A percentile compares a stretch with the other conserved stretches of the same genome.
These are phyloP conservation scores for Ophonus ardosiacus DNA, from an alignment of 2,888 invertebrate species.

Conservation along the genomic window DNA sequence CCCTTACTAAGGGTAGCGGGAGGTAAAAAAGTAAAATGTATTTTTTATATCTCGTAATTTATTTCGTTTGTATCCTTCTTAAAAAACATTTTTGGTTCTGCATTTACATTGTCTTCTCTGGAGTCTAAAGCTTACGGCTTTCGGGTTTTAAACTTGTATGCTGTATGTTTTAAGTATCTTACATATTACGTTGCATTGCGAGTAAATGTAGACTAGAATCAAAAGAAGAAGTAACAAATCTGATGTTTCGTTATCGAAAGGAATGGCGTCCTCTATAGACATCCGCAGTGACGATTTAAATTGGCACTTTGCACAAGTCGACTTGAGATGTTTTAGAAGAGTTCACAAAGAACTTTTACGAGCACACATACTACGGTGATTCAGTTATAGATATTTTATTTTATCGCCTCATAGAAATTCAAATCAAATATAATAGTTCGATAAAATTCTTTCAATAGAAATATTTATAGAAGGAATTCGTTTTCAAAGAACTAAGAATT, in stretches of 20 bases:
- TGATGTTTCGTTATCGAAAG: neutral
- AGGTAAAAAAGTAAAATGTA: no score
- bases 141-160: neutral
- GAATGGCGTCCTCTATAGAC: neutral
- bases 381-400: constrained; percentile 43
- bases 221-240: neutral
- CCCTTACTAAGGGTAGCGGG: no score
- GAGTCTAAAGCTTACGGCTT: neutral
- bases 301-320: constrained; percentile 37
- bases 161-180: neutral
- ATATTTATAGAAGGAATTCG: no score
- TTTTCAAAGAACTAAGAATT: no score
- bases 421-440: neutral
- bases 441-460: no score
- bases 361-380: neutral
- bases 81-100: no score
- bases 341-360: constrained; percentile 45
- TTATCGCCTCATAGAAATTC: neutral
- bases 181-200: neutral
- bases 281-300: constrained; percentile 34
- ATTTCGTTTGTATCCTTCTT: no score
- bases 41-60: no score
- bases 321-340: constrained; percentile 19
- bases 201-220: neutral
- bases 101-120: no score